phyloP scores from a whole-genome alignment of 2,797 vertebrate genomes.

The Geotrypetes seraphini region DNA sequence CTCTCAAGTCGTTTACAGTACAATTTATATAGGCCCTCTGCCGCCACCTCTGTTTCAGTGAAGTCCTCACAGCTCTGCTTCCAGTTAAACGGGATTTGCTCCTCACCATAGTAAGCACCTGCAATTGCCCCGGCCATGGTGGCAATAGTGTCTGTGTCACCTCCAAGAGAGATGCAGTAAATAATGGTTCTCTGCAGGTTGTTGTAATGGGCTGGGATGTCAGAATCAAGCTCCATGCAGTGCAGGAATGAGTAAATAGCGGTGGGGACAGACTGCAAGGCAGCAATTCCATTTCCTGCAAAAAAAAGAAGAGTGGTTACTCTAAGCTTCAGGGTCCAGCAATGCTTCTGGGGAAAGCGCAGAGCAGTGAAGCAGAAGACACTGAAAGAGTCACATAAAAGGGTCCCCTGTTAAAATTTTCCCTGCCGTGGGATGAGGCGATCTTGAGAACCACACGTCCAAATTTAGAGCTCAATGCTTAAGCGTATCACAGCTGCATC shows the following conservation, averaged over 20 bases:
- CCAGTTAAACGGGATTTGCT: slow-evolving; percentile 74
- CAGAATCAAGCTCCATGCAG: slow-evolving; percentile 78
- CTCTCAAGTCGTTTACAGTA: slow-evolving; percentile 56
- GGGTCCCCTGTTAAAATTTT: too few species aligned
- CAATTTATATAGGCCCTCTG: slow-evolving; percentile 65
- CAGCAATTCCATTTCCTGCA: slow-evolving; percentile 86
- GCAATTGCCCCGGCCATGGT: slow-evolving; percentile 97
- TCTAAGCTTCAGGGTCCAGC: too few species aligned
- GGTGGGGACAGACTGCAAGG: slow-evolving; percentile 88
- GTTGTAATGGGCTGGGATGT: slow-evolving; percentile 72
- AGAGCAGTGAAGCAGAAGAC: too few species aligned
- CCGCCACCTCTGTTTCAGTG: slow-evolving; percentile 71
- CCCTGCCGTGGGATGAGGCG: too few species aligned
- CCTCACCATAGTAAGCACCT: slow-evolving; percentile 85
- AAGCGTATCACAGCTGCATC: too few species aligned
- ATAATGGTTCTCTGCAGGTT: slow-evolving; percentile 84
- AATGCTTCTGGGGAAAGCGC: too few species aligned
- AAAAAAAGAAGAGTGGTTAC: too few species aligned
- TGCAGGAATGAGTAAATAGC: slow-evolving; percentile 93
- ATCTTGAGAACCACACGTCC: too few species aligned
- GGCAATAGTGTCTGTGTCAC: slow-evolving; percentile 96
- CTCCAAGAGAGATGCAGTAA: slow-evolving; percentile 87
- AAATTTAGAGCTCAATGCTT: too few species aligned
- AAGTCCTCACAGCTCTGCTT: slow-evolving; percentile 81
- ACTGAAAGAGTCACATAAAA: too few species aligned